phyloP scores from a whole-genome alignment of 2,113 vertebrate species.

The Elaphurus davidianus region DNA sequence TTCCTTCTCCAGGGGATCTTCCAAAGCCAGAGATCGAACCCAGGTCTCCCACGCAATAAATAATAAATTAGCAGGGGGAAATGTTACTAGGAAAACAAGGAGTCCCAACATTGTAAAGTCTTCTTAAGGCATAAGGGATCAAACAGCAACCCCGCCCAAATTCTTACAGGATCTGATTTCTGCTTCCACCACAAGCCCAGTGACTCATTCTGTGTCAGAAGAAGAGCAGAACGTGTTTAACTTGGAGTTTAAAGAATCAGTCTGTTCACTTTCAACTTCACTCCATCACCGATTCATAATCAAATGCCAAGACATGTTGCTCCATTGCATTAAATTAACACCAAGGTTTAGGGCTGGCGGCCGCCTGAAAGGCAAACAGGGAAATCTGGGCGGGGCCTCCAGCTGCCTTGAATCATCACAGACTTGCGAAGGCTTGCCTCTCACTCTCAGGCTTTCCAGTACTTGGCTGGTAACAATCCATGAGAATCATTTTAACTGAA shows the following conservation, averaged over 20 bases:
- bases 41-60: background rate
- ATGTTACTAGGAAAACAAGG: background rate
- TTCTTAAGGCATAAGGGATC: background rate
- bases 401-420: background rate
- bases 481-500: background rate
- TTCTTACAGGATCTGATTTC: constrained; percentile 33
- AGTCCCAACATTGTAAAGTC: background rate
- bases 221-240: background rate
- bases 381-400: background rate
- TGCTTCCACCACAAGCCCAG: background rate
- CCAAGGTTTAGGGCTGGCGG: background rate
- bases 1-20: background rate
- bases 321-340: background rate
- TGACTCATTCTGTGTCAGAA: constrained; percentile 44
- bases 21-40: background rate
- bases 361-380: background rate
- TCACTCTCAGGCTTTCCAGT: background rate
- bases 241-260: constrained; percentile 33
- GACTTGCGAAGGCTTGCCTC: constrained; percentile 1
- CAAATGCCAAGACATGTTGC: background rate
- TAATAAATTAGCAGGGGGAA: background rate
- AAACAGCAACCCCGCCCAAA: background rate
- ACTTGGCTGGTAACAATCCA: background rate
- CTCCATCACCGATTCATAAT: constrained; percentile 17
- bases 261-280: constrained; percentile 41